Evolutionary conservation across 1,140 invertebrate genomes (phyloP), one percentile per base, ranked within the genome.

Genomic region (Caenorhabditis tropicalis): DNA sequence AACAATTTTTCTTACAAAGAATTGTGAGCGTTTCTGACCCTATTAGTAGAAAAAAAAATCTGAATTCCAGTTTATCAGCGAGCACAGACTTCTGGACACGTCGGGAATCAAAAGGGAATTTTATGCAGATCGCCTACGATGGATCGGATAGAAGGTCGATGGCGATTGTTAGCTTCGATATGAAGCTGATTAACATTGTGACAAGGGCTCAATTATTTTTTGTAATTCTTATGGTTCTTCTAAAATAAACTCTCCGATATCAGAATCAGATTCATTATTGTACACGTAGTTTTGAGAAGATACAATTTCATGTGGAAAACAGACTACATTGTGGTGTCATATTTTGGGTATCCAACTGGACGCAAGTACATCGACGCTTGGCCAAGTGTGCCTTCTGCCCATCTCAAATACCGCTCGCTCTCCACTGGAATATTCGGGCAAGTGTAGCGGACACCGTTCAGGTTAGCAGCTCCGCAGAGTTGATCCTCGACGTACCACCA

Each of bases 361-460:
- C 82, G 82, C 36, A 82, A 46, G 24, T 49, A 70, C 46, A 82
- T 51, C 60, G 51, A 82, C 2, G 82, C 33, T 39, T 84, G 58
- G 33, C 70, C 83, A 0, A 84, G 29, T 39, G 83, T 65, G 19
- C 43, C 43, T 19, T 65, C 83, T n/a, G 49, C 74, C 83, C 83
- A 84, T 65, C 36, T 24, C 36, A 84, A 33, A 56, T 84, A 84
- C 24, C 48, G 43, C 27, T 79, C 36, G n/a, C 39, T 56, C n/a
- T 80, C 83, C 16, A 36, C 33, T 19, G 86, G 86, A 21, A 74
- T 70, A 36, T 82, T 39, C 31, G 60, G 33, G 51, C 86, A 87
- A 10, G 31, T 60, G 81, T 85, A 87, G 4, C 86, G 80, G 43
- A 86, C 86, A 79, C 86, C 86, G 65, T 87, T 87, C 60, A 87